A percentile compares a stretch with the other conserved stretches of the same genome.
Conservation (phyloP, 2,888 invertebrate genomes). For the Acanthosoma haemorrhoidale region DNA sequence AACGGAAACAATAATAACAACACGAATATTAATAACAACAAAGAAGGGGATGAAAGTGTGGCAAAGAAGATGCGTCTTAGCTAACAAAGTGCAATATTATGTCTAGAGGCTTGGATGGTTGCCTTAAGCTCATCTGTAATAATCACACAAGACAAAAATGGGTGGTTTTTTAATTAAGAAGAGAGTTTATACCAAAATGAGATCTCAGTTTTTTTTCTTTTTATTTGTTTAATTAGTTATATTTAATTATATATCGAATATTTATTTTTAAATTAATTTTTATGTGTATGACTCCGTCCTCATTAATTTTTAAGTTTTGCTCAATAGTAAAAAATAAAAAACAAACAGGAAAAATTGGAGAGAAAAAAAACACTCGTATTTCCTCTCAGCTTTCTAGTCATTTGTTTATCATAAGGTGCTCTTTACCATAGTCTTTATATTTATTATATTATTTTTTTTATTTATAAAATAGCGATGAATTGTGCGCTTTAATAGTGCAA, state of each 20-base stretch:
- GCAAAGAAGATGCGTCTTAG: constrained; percentile 23
- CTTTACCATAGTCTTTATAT: constrained; percentile 21
- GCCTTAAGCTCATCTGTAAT: background rate
- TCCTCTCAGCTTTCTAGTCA: constrained; percentile 22
- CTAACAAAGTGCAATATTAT: constrained; percentile 24
- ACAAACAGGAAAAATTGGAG: background rate
- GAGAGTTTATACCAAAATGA: constrained; percentile 17
- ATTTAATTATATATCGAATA: constrained; percentile 2
- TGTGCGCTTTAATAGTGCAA: constrained; percentile 10
- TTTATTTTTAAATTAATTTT: constrained; percentile 10
- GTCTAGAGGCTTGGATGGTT: background rate
- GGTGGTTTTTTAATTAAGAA: constrained; percentile 15
- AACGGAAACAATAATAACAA: constrained; percentile 26
- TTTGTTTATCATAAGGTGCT: constrained; percentile 16
- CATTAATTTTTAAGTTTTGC: constrained; percentile 16
- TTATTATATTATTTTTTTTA: constrained; percentile 14
- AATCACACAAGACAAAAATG: background rate
- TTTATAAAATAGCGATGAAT: constrained; percentile 6
- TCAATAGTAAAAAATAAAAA: constrained; percentile 3
- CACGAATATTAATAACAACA: constrained; percentile 20
- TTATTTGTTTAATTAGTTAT: constrained; percentile 1
- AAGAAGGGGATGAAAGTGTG: constrained; percentile 13
- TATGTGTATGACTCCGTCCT: constrained; percentile 25
- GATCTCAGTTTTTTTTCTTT: constrained; percentile 18
- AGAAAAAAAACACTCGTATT: background rate